A percentile compares a stretch with the other conserved stretches of the same genome.
phyloP scores from a whole-genome alignment of 2,888 invertebrate species.

The Gnatocerus cornutus region DNA sequence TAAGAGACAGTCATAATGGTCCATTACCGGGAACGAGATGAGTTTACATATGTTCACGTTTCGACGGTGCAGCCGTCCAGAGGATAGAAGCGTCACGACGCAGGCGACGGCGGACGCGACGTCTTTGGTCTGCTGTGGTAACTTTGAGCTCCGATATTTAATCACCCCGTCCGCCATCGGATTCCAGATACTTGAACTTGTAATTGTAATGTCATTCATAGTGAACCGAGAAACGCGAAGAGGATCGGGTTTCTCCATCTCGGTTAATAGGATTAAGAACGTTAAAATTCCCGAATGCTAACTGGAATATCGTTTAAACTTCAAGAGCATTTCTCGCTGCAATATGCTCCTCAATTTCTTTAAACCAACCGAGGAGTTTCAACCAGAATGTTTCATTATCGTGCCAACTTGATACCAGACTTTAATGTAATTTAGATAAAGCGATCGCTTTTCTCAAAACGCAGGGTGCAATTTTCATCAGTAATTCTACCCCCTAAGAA shows the following conservation, averaged over 20 bases:
- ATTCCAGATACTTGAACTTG: conserved; percentile 59
- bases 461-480: conserved; percentile 48
- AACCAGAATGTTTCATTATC: conserved; percentile 51
- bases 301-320: conserved; percentile 55
- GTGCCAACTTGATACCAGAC: conserved; percentile 47
- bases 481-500: conserved; percentile 29
- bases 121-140: conserved; percentile 53
- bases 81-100: conserved; percentile 6
- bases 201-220: conserved; percentile 59
- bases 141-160: conserved; percentile 57
- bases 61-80: conserved; percentile 44
- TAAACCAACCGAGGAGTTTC: conserved; percentile 49
- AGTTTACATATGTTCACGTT: conserved; percentile 61
- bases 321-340: conserved; percentile 51
- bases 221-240: conserved; percentile 56
- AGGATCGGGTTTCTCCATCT: conserved; percentile 51
- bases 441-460: conserved; percentile 45
- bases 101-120: conserved; percentile 39
- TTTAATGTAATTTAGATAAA: conserved; percentile 51
- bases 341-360: conserved; percentile 56
- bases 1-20: conserved; percentile 59
- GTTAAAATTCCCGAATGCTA: conserved; percentile 60
- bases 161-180: conserved; percentile 54
- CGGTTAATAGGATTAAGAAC: conserved; percentile 61
- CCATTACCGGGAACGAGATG: conserved; percentile 60